A percentile compares a stretch with the other conserved stretches of the same genome.
These are phyloP conservation scores for Pilophorus perplexus DNA, from an alignment of 2,888 invertebrate genomes.

Conservation along the genomic window DNA sequence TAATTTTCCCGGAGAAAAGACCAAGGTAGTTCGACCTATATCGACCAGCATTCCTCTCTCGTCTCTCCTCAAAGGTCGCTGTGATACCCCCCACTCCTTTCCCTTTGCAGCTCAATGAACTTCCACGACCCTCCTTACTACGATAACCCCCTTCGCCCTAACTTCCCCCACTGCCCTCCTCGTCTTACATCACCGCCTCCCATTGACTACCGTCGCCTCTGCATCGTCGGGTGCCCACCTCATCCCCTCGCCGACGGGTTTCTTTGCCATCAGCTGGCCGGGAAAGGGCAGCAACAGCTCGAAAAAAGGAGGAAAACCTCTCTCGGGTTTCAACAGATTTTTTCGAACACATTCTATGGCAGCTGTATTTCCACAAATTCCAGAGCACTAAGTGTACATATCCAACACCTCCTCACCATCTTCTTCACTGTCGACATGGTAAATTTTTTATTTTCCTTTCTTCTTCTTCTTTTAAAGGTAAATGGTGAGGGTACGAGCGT, in stretches of 20 bases:
- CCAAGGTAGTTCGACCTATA: conserved; percentile 16
- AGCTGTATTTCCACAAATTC: too few species aligned
- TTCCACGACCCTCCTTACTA: conserved; percentile 39
- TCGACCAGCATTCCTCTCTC: conserved; percentile 24
- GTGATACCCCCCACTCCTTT: not conserved
- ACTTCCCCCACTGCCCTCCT: conserved; percentile 7
- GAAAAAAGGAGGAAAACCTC: not conserved
- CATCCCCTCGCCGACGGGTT: not conserved
- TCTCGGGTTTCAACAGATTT: too few species aligned
- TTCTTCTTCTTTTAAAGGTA: too few species aligned
- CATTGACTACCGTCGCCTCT: conserved; percentile 17
- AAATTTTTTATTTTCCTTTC: too few species aligned
- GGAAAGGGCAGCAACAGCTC: not conserved
- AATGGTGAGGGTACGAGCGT: too few species aligned
- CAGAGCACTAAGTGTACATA: too few species aligned
- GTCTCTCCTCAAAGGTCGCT: conserved; percentile 20
- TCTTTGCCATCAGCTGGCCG: not conserved
- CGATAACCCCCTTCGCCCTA: too few species aligned
- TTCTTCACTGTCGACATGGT: too few species aligned
- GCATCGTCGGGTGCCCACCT: not conserved
- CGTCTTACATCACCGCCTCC: not conserved
- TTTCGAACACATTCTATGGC: too few species aligned
- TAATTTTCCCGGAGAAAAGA: too few species aligned
- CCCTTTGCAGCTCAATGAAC: conserved; percentile 2
- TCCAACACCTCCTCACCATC: too few species aligned